Evolutionary conservation across 1,140 invertebrate genomes (phyloP).

Genomic region (Maniola jurtina): DNA sequence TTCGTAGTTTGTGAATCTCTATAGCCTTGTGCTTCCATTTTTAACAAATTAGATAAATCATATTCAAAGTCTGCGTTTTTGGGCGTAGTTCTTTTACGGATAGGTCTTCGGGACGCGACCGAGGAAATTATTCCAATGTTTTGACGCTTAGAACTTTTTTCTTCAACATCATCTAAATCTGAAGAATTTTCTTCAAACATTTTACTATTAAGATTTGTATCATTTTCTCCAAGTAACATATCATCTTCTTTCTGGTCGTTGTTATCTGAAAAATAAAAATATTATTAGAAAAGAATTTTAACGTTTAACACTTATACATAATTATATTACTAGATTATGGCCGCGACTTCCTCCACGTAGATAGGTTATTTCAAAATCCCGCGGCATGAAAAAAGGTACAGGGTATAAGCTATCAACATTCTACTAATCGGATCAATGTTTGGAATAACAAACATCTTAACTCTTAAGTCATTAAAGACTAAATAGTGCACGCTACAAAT

Average conservation of each 20-base stretch:
- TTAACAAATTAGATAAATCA: constrained; percentile 80
- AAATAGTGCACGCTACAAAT: no score
- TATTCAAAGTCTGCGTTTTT: constrained; percentile 85
- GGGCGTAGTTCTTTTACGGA: constrained; percentile 82
- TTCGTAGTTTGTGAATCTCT: constrained; percentile 47
- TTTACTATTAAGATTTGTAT: constrained; percentile 47
- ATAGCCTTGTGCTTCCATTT: constrained; percentile 74
- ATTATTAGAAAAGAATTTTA: no score
- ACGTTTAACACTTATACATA: no score
- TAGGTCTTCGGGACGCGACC: constrained; percentile 73
- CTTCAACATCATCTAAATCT: constrained; percentile 66
- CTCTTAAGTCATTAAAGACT: no score
- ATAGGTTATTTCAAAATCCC: no score
- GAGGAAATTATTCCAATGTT: constrained; percentile 34
- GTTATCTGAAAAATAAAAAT: constrained; percentile 45
- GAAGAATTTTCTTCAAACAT: constrained; percentile 71
- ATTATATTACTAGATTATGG: no score
- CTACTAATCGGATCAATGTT: no score
- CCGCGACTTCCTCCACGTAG: no score
- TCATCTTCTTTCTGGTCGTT: constrained; percentile 40
- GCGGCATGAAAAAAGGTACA: no score
- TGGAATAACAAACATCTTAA: no score
- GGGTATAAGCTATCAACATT: no score
- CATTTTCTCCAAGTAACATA: constrained; percentile 38
- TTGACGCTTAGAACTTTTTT: constrained; percentile 47